Evolutionary conservation across 2,797 vertebrate species (phyloP).

Genomic region (Myotis planiceps): DNA sequence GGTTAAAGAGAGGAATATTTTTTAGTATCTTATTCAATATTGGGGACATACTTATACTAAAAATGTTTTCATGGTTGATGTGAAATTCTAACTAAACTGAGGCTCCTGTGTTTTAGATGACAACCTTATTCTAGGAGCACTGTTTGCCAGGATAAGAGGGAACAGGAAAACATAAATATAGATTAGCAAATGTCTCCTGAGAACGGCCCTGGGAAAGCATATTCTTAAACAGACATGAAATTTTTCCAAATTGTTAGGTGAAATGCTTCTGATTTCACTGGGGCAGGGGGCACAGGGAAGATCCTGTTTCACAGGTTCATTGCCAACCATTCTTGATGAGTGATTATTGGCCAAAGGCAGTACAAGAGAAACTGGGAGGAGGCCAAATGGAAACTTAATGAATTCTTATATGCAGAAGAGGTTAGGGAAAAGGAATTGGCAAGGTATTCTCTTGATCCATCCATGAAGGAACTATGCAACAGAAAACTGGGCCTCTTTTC

Average conservation of each 20-base stretch:
- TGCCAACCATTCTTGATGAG: constrained; percentile 16
- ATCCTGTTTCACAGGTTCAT: background rate
- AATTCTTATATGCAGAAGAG: constrained; percentile 19
- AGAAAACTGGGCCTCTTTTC: background rate
- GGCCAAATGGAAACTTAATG: constrained; percentile 38
- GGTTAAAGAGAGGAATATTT: background rate
- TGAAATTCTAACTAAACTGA: background rate
- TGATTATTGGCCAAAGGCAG: constrained; percentile 44
- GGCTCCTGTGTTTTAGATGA: background rate
- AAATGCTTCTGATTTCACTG: constrained; percentile 14
- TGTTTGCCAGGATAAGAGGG: background rate
- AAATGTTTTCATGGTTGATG: background rate
- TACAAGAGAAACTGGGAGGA: background rate
- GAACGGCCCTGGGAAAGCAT: background rate
- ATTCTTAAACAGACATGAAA: background rate
- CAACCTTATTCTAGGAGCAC: background rate
- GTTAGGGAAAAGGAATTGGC: background rate
- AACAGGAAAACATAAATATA: background rate
- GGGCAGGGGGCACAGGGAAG: background rate
- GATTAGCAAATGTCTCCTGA: background rate
- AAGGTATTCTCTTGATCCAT: background rate
- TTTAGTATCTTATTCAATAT: background rate
- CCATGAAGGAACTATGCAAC: background rate
- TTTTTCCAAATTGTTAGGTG: background rate
- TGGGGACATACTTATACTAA: background rate